Percentiles rank a stretch among this genome's conserved stretches.
phyloP scores from a whole-genome alignment of 2,113 vertebrate genomes.

The Circaetus cinerascens region DNA sequence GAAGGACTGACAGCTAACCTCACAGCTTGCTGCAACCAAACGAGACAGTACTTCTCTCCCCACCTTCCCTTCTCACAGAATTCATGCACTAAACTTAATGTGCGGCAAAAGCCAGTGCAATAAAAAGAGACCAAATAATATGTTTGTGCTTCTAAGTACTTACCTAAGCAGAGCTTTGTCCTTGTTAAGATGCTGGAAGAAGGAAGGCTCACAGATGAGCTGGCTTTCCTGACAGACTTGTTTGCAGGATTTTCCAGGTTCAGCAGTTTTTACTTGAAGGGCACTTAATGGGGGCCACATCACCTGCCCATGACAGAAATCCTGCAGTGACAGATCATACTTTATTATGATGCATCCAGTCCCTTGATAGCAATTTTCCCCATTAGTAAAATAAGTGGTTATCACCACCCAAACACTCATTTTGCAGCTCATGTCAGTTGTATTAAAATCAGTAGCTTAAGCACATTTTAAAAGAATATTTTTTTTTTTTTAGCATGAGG shows the following conservation, averaged over 20 bases:
- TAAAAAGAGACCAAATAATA: background rate
- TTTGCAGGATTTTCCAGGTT: conserved; percentile 89
- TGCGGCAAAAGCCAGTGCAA: background rate
- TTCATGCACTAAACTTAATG: accelerated
- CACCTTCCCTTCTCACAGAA: background rate
- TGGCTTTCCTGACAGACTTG: conserved; percentile 97
- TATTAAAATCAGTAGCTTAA: background rate
- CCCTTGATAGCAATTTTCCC: background rate
- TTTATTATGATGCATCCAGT: background rate
- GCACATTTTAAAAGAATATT: background rate
- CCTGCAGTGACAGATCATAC: conserved; percentile 71
- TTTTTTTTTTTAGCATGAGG: background rate
- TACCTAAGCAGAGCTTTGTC: conserved; percentile 90
- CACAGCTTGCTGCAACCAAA: background rate
- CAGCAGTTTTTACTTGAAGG: conserved; percentile 90
- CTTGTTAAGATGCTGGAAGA: conserved; percentile 99
- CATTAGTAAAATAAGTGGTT: background rate
- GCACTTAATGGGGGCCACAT: conserved; percentile 96
- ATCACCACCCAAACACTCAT: background rate
- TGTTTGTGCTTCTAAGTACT: background rate
- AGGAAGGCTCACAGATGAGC: conserved; percentile 97
- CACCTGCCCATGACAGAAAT: conserved; percentile 98
- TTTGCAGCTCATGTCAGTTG: background rate
- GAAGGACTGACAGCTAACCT: background rate
- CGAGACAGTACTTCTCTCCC: background rate